A percentile compares a stretch with the other conserved stretches of the same genome.
These are phyloP conservation scores for Corythaixoides concolor DNA, from an alignment of 2,113 vertebrate species.

Conservation along the genomic window DNA sequence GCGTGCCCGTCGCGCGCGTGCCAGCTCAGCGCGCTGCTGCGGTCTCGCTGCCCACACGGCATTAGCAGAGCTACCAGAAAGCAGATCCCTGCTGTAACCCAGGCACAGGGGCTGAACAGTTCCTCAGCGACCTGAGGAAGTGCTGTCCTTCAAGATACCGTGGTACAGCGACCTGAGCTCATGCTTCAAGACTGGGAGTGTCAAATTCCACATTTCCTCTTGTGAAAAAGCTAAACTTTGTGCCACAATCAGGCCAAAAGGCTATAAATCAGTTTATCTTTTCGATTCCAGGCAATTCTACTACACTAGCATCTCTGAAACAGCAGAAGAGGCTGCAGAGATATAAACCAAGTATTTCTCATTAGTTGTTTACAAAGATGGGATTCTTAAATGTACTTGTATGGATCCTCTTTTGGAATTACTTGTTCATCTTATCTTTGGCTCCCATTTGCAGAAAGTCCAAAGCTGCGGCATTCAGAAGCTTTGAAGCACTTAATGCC, in stretches of 20 bases:
- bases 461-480: neutral
- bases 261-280: neutral
- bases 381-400: neutral
- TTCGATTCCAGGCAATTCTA: neutral
- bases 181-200: neutral
- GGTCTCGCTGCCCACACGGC: rapidly evolving
- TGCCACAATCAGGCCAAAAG: neutral
- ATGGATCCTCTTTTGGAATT: neutral
- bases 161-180: neutral
- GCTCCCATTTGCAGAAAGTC: neutral
- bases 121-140: neutral
- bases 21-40: neutral
- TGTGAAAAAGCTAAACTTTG: neutral
- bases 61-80: neutral
- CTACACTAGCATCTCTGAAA: neutral
- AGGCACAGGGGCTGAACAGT: rapidly evolving
- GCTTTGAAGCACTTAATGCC: neutral
- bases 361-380: neutral
- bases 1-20: rapidly evolving
- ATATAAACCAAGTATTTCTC: neutral
- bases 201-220: neutral
- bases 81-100: neutral
- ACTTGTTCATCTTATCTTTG: neutral
- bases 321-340: neutral
- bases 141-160: neutral